phyloP scores from a whole-genome alignment of 2,888 invertebrate genomes.

The Netelia fuscicornis region DNA sequence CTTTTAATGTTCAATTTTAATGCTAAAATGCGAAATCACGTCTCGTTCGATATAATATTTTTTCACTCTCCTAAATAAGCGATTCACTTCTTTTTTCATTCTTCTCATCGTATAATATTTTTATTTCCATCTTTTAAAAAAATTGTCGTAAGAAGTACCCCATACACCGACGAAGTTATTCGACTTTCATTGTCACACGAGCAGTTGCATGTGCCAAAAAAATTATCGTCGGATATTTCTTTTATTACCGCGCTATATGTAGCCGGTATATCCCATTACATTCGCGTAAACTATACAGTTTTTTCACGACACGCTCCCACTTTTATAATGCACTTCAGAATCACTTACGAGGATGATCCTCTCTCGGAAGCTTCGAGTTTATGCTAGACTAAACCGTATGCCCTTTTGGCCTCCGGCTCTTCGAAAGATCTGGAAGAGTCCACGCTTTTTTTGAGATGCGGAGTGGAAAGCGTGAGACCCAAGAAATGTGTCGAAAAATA shows the following conservation, averaged over 20 bases:
- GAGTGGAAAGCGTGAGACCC: conserved; percentile 42
- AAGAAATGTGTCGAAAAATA: conserved; percentile 38
- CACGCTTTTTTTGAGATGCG: conserved; percentile 40
- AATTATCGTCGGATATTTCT: conserved; percentile 28
- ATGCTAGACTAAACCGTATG: conserved; percentile 65
- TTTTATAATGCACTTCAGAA: conserved; percentile 64
- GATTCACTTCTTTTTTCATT: neutral
- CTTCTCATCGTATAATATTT: neutral
- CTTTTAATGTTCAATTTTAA: conserved; percentile 1
- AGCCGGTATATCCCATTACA: conserved; percentile 1
- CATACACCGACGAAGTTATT: conserved; percentile 7
- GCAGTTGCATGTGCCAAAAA: neutral
- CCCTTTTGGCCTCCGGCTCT: conserved; percentile 50
- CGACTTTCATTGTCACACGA: conserved; percentile 32
- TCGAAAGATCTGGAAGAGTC: conserved; percentile 43
- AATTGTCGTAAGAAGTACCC: conserved; percentile 11
- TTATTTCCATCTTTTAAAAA: conserved; percentile 19
- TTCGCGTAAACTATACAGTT: conserved; percentile 14
- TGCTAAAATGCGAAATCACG: too few species aligned
- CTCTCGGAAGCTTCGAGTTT: conserved; percentile 45
- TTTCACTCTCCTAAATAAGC: too few species aligned
- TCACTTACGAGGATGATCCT: conserved; percentile 62
- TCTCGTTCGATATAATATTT: too few species aligned
- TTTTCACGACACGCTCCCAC: conserved; percentile 27
- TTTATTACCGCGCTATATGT: neutral